phyloP scores from a whole-genome alignment of 35 echinoderm and acorn worm species.

The Chiridota heheva region DNA sequence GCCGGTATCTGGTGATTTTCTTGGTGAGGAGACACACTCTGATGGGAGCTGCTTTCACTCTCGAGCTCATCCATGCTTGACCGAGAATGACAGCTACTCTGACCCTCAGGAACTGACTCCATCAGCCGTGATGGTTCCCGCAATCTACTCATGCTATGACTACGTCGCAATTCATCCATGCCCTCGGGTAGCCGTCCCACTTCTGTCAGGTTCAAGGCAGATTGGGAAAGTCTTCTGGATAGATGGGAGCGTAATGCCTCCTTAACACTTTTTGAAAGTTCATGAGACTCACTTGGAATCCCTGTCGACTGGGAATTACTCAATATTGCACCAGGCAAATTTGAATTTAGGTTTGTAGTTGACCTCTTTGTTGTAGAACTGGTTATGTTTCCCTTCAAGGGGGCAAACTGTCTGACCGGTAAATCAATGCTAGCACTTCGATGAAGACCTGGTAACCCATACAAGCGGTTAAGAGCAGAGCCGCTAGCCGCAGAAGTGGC shows the following conservation, averaged over 20 bases:
- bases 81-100: too few species aligned
- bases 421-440: conserved; percentile 83
- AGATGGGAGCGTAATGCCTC: conserved; percentile 93
- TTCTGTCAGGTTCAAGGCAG: conserved; percentile 83
- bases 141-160: conserved; percentile 77
- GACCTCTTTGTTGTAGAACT: too few species aligned
- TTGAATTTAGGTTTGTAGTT: too few species aligned
- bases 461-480: conserved; percentile 33
- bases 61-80: too few species aligned
- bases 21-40: too few species aligned
- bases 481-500: background rate
- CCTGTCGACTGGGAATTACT: too few species aligned
- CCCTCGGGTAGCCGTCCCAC: conserved; percentile 37
- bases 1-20: too few species aligned
- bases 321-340: too few species aligned
- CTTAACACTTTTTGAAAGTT: conserved; percentile 76
- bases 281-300: conserved; percentile 32
- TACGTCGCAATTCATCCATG: conserved; percentile 53
- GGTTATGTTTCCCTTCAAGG: too few species aligned
- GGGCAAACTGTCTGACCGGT: conserved; percentile 30
- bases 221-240: conserved; percentile 75
- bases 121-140: conserved; percentile 34
- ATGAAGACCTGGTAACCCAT: conserved; percentile 57
- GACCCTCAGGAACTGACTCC: conserved; percentile 33
- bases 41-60: too few species aligned